phyloP scores from a whole-genome alignment of 2,113 vertebrate genomes.

The Archocentrus centrarchus region DNA sequence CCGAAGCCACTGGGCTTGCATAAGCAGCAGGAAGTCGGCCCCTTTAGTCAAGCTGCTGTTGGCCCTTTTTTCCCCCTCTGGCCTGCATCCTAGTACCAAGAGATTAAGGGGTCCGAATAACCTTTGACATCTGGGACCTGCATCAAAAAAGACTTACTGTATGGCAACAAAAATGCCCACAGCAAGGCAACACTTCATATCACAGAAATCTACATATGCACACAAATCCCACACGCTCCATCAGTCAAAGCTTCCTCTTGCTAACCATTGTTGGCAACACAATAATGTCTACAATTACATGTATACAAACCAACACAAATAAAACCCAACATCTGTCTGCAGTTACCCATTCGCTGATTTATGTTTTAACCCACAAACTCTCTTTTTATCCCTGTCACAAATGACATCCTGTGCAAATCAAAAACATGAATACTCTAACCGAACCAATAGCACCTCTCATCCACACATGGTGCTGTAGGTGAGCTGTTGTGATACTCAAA shows the following conservation, averaged over 20 bases:
- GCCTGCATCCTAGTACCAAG: slow-evolving; percentile 43
- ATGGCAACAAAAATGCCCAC: slow-evolving; percentile 12
- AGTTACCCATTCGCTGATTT: slow-evolving; percentile 41
- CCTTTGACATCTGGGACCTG: slow-evolving; percentile 78
- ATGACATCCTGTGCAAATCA: slow-evolving; percentile 45
- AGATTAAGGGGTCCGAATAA: slow-evolving; percentile 62
- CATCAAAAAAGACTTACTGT: slow-evolving; percentile 67
- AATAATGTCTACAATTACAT: slow-evolving; percentile 39
- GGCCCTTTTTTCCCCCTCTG: slow-evolving; percentile 53
- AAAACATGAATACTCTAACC: slow-evolving; percentile 43
- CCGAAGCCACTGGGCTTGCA: slow-evolving; percentile 60
- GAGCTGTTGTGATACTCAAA: slow-evolving; percentile 67
- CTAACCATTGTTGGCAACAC: slow-evolving; percentile 27
- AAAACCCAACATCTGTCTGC: slow-evolving; percentile 28
- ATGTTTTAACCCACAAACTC: slow-evolving; percentile 19
- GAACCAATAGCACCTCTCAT: slow-evolving; percentile 48
- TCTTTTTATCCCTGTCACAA: slow-evolving; percentile 43
- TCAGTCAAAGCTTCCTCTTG: slow-evolving; percentile 32
- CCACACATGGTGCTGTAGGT: slow-evolving; percentile 48
- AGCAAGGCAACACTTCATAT: slow-evolving; percentile 20
- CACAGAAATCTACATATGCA: slow-evolving; percentile 43
- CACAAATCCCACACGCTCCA: slow-evolving; percentile 31
- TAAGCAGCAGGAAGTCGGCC: slow-evolving; percentile 68
- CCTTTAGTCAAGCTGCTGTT: slow-evolving; percentile 70
- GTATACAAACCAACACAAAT: slow-evolving; percentile 35